phyloP scores from a whole-genome alignment of 1,140 invertebrate genomes.

The Drosophila oshimai region DNA sequence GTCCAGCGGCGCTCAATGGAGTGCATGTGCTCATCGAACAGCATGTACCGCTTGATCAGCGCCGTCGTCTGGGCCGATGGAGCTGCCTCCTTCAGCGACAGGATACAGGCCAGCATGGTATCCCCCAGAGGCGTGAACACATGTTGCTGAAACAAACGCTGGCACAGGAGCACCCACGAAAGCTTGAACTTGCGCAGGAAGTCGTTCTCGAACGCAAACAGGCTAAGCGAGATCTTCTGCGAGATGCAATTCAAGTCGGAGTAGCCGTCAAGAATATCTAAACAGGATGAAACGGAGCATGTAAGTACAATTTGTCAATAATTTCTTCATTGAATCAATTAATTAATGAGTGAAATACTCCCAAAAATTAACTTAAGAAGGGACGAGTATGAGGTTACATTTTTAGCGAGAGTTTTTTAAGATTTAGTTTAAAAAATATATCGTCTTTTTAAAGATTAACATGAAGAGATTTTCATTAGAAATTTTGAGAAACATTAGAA shows the following conservation, averaged over 20 bases:
- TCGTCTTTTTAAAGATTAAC: too few relatives aligned
- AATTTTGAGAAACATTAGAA: background rate
- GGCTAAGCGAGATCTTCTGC: constrained; percentile 72
- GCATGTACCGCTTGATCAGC: constrained; percentile 75
- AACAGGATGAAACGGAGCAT: constrained; percentile 7
- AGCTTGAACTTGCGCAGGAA: constrained; percentile 79
- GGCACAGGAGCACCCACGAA: constrained; percentile 79
- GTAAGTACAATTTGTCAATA: too few relatives aligned
- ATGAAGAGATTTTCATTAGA: too few relatives aligned
- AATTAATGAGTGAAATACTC: too few relatives aligned
- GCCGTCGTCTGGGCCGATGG: constrained; percentile 60
- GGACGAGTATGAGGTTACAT: too few relatives aligned
- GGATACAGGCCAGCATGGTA: constrained; percentile 77
- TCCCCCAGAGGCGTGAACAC: constrained; percentile 75
- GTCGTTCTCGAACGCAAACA: constrained; percentile 81
- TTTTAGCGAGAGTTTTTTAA: too few relatives aligned
- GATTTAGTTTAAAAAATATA: too few relatives aligned
- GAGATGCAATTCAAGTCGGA: constrained; percentile 78
- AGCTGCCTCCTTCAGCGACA: constrained; percentile 73
- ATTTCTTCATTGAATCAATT: background rate
- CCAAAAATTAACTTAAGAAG: too few relatives aligned
- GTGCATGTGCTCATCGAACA: constrained; percentile 82
- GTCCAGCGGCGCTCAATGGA: constrained; percentile 76
- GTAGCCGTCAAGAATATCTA: constrained; percentile 80
- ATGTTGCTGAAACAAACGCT: constrained; percentile 81